Evolutionary conservation across 2,797 vertebrate genomes (phyloP).

Genomic region (Gobio occitaniae): DNA sequence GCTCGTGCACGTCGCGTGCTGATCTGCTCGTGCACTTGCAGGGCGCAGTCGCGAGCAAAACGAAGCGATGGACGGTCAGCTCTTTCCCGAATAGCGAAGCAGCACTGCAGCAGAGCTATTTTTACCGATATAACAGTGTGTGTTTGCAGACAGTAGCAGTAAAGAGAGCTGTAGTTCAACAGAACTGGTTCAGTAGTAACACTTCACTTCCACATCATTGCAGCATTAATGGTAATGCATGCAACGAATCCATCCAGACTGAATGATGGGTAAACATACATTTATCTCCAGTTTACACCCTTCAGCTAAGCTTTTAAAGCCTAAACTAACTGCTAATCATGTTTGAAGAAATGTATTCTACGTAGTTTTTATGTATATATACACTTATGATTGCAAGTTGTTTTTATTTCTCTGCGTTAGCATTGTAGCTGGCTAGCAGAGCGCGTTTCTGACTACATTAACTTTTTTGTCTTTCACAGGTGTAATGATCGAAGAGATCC

Average conservation of each 20-base stretch:
- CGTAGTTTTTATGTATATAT: neutral
- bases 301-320: conserved; percentile 29
- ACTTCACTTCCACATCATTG: conserved; percentile 82
- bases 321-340: neutral
- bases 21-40: conserved; percentile 43
- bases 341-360: neutral
- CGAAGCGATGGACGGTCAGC: conserved; percentile 77
- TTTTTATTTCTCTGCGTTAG: conserved; percentile 34
- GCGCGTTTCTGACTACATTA: neutral
- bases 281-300: conserved; percentile 54
- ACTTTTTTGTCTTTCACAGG: conserved; percentile 78
- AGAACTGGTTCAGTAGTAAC: conserved; percentile 42
- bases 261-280: conserved; percentile 94
- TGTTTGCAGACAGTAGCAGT: conserved; percentile 48
- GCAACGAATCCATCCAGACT: conserved; percentile 99
- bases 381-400: conserved; percentile 27
- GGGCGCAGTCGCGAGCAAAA: conserved; percentile 58
- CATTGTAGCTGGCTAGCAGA: conserved; percentile 22
- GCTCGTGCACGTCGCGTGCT: conserved; percentile 43
- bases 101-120: conserved; percentile 50
- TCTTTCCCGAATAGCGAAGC: conserved; percentile 67
- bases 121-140: conserved; percentile 36
- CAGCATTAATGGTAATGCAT: conserved; percentile 99
- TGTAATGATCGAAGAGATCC: conserved; percentile 98
- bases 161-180: conserved; percentile 26